phyloP scores from a whole-genome alignment of 2,113 vertebrate genomes.

The Geococcyx californianus region DNA sequence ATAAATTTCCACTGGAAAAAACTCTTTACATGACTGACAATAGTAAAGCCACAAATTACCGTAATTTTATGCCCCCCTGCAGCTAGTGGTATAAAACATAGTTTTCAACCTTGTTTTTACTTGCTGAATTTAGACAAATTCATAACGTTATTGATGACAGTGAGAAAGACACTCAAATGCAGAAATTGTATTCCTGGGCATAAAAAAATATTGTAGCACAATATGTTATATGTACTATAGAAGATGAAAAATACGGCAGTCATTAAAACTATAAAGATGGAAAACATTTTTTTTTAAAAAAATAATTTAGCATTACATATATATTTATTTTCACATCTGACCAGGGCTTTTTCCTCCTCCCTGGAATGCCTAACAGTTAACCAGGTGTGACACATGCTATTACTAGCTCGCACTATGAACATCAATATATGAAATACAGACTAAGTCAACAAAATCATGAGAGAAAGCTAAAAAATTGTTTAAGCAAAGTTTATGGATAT shows the following conservation, averaged over 20 bases:
- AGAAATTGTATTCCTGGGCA: constrained; percentile 50
- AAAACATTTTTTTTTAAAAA: not conserved
- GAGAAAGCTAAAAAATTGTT: not conserved
- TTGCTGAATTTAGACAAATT: constrained; percentile 70
- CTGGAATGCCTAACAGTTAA: not conserved
- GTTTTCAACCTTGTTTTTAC: constrained; percentile 72
- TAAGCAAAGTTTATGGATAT: not conserved
- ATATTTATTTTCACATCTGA: not conserved
- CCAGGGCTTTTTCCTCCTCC: not conserved
- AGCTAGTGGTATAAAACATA: constrained; percentile 62
- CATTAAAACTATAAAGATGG: not conserved
- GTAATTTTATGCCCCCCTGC: constrained; percentile 75
- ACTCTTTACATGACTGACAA: constrained; percentile 56
- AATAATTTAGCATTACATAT: not conserved
- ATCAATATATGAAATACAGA: not conserved
- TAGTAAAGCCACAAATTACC: constrained; percentile 74
- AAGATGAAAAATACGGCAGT: not conserved
- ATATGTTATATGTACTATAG: not conserved
- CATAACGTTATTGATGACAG: constrained; percentile 67
- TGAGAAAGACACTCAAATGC: constrained; percentile 64
- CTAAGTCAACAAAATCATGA: not conserved
- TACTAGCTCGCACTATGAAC: not conserved
- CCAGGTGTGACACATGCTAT: not conserved
- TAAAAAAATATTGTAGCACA: constrained; percentile 19
- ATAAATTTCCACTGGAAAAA: constrained; percentile 70